Evolutionary conservation across 2,888 invertebrate genomes (phyloP), one percentile per base, ranked within the genome.

Genomic region (Agrochola lota): DNA sequence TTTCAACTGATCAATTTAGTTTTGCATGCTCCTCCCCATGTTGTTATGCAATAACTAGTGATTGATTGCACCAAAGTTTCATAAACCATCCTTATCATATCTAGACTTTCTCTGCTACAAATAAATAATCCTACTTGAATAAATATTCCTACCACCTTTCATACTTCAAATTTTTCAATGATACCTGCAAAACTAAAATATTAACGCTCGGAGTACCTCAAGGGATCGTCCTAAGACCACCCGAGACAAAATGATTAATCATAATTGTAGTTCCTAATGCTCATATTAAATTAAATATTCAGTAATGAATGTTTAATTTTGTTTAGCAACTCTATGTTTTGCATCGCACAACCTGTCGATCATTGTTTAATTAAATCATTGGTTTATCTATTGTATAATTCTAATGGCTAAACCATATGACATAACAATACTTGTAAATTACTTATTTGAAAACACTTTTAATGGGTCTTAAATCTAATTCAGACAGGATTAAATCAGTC

Each of bases 391-490:
- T 17, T 43, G 52, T 9, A n/a, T 66, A n/a, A 35, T 12, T 35
- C 26, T 23, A 5, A 12, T 6, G 11, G 57, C 59, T 70, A 57
- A 46, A 71, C 35, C 20, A 23, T 43, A 17, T 49, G 26, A 43
- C 15, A n/a, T n/a, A 46, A 70, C 49, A 59, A 70, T 30, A 63
- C 35, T 63, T 12, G 30, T 66, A 80, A 80, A 72, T 64, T 20
- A 62, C n/a, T 68, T 35, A 23, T 23, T 55, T 76, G 30, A 73
- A 63, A 76, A 73, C 64, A 71, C 35, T 57, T 74, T 69, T 20
- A 71, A 30, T 81, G 43, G 57, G 70, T 72, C 49, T 35, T 57
- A 77, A 78, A 81, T 72, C 59, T 63, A 60, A 74, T 62, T 72
- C 30, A 70, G 71, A 66, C 59, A 59, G 66, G 46, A 55, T 73